Percentiles rank a stretch among this genome's conserved stretches.
Conservation (phyloP, 2,888 invertebrate genomes). For the Pteria penguin region DNA sequence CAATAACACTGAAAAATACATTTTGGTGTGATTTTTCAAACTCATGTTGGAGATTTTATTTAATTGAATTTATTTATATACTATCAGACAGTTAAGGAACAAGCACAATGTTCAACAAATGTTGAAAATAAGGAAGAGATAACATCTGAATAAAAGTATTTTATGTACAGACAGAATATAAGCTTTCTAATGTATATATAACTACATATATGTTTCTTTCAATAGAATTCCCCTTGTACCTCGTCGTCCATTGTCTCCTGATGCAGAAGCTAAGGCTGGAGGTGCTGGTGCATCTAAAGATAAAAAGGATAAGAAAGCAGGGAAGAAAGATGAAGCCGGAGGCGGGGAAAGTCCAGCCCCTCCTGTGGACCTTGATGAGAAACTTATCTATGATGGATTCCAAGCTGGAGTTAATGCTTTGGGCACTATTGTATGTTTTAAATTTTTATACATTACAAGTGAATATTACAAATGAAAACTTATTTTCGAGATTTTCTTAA, state of each 20-base stretch:
- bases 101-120: too few relatives aligned
- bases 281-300: constrained; percentile 66
- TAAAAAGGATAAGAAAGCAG: constrained; percentile 63
- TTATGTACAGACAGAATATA: too few relatives aligned
- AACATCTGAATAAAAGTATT: too few relatives aligned
- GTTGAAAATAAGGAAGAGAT: too few relatives aligned
- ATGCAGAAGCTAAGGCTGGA: constrained; percentile 70
- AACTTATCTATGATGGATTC: constrained; percentile 75
- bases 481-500: too few relatives aligned
- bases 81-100: too few relatives aligned
- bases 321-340: constrained; percentile 61
- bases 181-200: neutral
- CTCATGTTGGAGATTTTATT: too few relatives aligned
- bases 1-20: too few relatives aligned
- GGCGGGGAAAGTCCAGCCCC: constrained; percentile 71
- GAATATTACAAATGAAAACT: too few relatives aligned
- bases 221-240: constrained; percentile 78
- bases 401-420: constrained; percentile 63
- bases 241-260: constrained; percentile 73
- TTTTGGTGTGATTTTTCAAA: too few relatives aligned
- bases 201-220: neutral
- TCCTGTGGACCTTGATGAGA: constrained; percentile 76
- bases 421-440: constrained; percentile 74
- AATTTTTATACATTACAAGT: too few relatives aligned
- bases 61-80: too few relatives aligned